These are phyloP conservation scores for Epizoanthus fatuus DNA, from an alignment of 92 coral and sea anemone species.

Conservation along the genomic window DNA sequence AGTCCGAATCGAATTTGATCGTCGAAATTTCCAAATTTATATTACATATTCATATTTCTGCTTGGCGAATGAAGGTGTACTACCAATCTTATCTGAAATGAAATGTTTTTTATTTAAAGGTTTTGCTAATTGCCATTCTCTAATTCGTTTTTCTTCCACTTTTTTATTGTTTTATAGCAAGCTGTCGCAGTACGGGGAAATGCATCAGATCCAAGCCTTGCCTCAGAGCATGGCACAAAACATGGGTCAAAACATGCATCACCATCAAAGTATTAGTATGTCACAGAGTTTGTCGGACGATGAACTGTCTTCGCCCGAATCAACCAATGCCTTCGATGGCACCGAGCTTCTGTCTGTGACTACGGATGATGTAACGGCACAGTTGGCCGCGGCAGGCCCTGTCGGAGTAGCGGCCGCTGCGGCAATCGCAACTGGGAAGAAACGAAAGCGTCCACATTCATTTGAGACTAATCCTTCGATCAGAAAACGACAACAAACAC, in stretches of 20 bases:
- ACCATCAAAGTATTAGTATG: constrained; percentile 56
- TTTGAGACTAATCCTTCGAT: constrained; percentile 99
- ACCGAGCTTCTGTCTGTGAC: constrained; percentile 89
- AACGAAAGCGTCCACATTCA: constrained; percentile 97
- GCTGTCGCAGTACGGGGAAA: constrained; percentile 89
- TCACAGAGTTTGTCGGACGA: constrained; percentile 85
- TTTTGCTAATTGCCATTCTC: constrained; percentile 7
- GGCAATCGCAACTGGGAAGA: constrained; percentile 99
- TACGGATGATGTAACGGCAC: constrained; percentile 96
- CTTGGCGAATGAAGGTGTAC: constrained; percentile 5
- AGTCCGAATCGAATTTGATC: not conserved
- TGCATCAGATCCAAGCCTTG: constrained; percentile 83
- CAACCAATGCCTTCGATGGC: constrained; percentile 93
- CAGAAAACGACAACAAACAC: constrained; percentile 98
- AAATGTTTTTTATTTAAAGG: constrained; percentile 38
- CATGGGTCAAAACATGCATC: constrained; percentile 56
- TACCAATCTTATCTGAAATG: constrained; percentile 46
- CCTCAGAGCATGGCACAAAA: constrained; percentile 85
- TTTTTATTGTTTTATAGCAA: constrained; percentile 66
- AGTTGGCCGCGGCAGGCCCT: constrained; percentile 98
- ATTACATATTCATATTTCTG: constrained; percentile 36
- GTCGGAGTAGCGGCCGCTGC: constrained; percentile 99
- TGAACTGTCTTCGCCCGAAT: constrained; percentile 99
- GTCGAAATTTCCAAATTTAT: not conserved
- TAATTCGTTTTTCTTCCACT: constrained; percentile 12